A percentile compares a stretch with the other conserved stretches of the same genome.
phyloP scores from a whole-genome alignment of 2,797 vertebrate species.

The Sebastes miniatus region DNA sequence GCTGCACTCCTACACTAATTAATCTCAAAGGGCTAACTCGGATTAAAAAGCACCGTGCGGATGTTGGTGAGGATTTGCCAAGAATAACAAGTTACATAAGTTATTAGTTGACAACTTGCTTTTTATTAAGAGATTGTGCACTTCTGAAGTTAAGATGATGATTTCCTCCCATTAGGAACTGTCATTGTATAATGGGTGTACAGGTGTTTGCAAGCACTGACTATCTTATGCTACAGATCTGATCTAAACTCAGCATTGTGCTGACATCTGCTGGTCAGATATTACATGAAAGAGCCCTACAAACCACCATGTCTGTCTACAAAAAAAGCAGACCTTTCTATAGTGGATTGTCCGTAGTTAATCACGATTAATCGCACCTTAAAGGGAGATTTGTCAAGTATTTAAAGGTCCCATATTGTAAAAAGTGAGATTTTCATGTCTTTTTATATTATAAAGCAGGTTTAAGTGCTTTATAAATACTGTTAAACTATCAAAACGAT shows the following conservation, averaged over 20 bases:
- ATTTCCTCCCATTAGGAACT: neutral
- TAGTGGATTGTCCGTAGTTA: too few relatives aligned
- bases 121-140: neutral
- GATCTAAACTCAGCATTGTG: neutral
- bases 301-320: neutral
- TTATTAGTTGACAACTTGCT: neutral
- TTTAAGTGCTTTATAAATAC: too few relatives aligned
- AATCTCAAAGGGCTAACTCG: constrained; percentile 11
- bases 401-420: too few relatives aligned
- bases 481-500: too few relatives aligned
- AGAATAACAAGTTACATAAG: neutral
- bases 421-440: too few relatives aligned
- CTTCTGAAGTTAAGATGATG: neutral
- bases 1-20: neutral
- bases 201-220: neutral
- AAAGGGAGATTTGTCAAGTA: too few relatives aligned
- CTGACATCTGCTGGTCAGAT: constrained; percentile 62
- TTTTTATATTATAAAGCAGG: too few relatives aligned
- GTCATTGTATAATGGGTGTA: neutral
- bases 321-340: neutral
- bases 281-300: neutral
- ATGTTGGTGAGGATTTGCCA: neutral
- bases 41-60: neutral
- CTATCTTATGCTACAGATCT: neutral
- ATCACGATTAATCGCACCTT: too few relatives aligned